Evolutionary conservation across 1,140 invertebrate genomes (phyloP), one percentile per base, ranked within the genome.

Genomic region (Brachionus rotundiformis): DNA sequence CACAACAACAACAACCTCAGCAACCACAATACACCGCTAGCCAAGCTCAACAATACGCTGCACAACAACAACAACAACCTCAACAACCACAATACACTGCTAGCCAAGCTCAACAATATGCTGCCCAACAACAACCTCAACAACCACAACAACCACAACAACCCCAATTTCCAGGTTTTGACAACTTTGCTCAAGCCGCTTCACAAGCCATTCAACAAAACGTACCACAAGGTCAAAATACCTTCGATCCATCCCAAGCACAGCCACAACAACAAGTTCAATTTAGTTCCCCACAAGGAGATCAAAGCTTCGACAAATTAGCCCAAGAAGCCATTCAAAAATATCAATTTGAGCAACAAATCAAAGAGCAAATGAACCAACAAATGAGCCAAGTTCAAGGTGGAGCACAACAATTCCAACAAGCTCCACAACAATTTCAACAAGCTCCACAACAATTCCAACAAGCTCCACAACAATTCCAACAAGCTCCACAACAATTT

Each of bases 101-200:
- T 36, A 31, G 33, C 5, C 63, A 68, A 68, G 29, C 29, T 16
- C 63, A 68, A 10, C 63, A 68, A 36, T 27, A 3, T 16, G 61
- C 61, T 33, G 25, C 25, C 3, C 63, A 68, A 68, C 63, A 68
- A 36, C 31, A 68, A 33, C 63, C 36, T 19, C 63, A 39, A 19
- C 31, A 68, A 11, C 59, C 0, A 5, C 63, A 68, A 68, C 23
- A 27, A n/a, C 25, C 59, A 41, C 6, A 41, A 6, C 63, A 68
- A 19, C 63, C 27, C 11, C 27, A 68, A 33, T 68, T 68, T 31
- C 63, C 63, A 68, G 63, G 63, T 19, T 68, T 68, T 16, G 63
- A 68, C 19, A 68, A 68, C 31, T 68, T 68, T 36, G 27, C 63
- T 68, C 63, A 68, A 68, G 31, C 63, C 19, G 63, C 63, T 19